Evolutionary conservation across 2,797 vertebrate species (phyloP).

Genomic region (Semotilus atromaculatus): DNA sequence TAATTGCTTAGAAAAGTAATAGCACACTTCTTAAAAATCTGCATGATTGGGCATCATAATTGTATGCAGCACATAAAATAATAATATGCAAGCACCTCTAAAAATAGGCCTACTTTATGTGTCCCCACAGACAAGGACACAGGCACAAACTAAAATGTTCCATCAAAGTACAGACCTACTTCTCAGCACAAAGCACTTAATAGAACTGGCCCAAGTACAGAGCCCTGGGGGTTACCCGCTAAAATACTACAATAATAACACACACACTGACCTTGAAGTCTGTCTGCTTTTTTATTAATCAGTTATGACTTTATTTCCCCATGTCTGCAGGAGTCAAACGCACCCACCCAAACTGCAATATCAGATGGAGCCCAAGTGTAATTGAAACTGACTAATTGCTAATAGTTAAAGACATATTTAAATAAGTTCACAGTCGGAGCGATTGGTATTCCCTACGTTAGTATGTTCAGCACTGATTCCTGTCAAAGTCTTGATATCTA

Average conservation of each 20-base stretch:
- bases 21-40: not conserved
- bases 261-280: conserved; percentile 46
- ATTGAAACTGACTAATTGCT: conserved; percentile 39
- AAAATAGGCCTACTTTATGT: not conserved
- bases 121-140: not conserved
- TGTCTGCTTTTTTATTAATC: conserved; percentile 49
- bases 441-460: not conserved
- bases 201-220: conserved; percentile 36
- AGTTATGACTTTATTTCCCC: conserved; percentile 51
- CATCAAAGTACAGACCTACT: conserved; percentile 14
- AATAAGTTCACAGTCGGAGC: conserved; percentile 12
- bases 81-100: not conserved
- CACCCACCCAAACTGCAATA: not conserved
- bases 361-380: not conserved
- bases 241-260: conserved; percentile 42
- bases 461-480: not conserved
- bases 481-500: conserved; percentile 39
- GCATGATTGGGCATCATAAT: not conserved
- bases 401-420: conserved; percentile 36
- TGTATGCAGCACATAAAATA: not conserved
- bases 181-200: conserved; percentile 36
- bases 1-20: not conserved
- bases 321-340: conserved; percentile 32
- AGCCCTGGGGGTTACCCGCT: conserved; percentile 32
- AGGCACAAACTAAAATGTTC: conserved; percentile 14